Evolutionary conservation across 2,113 vertebrate genomes (phyloP).

Genomic region (Nerophis ophidion): DNA sequence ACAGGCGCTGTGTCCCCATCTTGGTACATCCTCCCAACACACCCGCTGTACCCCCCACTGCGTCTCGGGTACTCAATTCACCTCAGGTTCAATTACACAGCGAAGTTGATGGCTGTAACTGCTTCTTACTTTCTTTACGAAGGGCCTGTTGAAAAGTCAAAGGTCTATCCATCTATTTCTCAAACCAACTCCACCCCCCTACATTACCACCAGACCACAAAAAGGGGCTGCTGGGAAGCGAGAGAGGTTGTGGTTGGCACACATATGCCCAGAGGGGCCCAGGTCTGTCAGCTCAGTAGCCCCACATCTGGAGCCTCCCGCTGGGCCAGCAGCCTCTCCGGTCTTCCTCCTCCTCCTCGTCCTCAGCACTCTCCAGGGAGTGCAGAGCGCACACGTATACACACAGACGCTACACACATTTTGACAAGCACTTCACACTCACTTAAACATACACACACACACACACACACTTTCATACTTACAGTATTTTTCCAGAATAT

Average conservation of each 20-base stretch:
- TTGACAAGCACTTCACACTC: constrained; percentile 20
- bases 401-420: constrained; percentile 16
- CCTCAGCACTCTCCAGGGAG: constrained; percentile 48
- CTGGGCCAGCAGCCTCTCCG: constrained; percentile 60
- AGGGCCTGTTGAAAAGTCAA: too few species aligned
- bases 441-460: constrained; percentile 45
- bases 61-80: too few species aligned
- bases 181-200: constrained; percentile 28
- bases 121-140: constrained; percentile 12
- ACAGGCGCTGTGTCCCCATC: too few species aligned
- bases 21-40: too few species aligned
- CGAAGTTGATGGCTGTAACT: too few species aligned
- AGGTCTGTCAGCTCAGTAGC: constrained; percentile 68
- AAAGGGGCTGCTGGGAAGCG: constrained; percentile 45
- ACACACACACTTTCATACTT: constrained; percentile 12
- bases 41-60: too few species aligned
- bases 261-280: constrained; percentile 65
- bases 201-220: constrained; percentile 48
- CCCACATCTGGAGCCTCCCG: constrained; percentile 76
- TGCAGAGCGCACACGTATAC: constrained; percentile 20
- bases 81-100: too few species aligned
- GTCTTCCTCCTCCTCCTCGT: constrained; percentile 43
- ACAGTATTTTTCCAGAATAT: too few species aligned
- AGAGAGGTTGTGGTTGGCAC: constrained; percentile 64
- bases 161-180: constrained; percentile 22